A percentile compares a stretch with the other conserved stretches of the same genome.
Conservation (phyloP, 2,888 invertebrate species). For the Stramonita haemastoma region DNA sequence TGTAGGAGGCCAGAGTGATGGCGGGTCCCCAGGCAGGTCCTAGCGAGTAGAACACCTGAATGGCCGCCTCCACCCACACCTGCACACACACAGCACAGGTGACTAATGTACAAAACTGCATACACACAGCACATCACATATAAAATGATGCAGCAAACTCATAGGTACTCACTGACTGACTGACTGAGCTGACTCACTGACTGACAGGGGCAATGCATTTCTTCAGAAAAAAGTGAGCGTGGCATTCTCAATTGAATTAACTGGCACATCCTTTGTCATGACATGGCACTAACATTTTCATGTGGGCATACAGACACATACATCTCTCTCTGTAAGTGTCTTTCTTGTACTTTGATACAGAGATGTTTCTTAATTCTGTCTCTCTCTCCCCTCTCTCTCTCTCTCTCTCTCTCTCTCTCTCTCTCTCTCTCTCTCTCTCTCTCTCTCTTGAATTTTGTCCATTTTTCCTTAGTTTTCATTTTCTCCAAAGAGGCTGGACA, state of each 20-base stretch:
- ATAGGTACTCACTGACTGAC: too few species aligned
- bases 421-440: not conserved
- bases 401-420: not conserved
- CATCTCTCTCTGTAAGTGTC: too few species aligned
- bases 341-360: too few species aligned
- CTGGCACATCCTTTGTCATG: too few species aligned
- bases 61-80: constrained; percentile 76
- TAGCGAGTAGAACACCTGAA: constrained; percentile 78
- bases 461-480: not conserved
- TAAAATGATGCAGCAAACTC: too few species aligned
- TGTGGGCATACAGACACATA: too few species aligned
- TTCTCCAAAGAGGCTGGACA: not conserved
- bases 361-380: too few species aligned
- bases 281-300: too few species aligned
- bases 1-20: constrained; percentile 75
- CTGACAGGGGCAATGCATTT: too few species aligned
- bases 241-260: too few species aligned
- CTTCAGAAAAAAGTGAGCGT: too few species aligned
- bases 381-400: not conserved
- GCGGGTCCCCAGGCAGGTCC: constrained; percentile 77
- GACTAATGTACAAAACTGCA: not conserved
- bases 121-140: constrained; percentile 11
- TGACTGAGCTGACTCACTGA: too few species aligned
- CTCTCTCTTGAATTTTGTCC: not conserved
- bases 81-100: constrained; percentile 38